Conservation (phyloP, 2,888 invertebrate species). For the Acheta domesticus region DNA sequence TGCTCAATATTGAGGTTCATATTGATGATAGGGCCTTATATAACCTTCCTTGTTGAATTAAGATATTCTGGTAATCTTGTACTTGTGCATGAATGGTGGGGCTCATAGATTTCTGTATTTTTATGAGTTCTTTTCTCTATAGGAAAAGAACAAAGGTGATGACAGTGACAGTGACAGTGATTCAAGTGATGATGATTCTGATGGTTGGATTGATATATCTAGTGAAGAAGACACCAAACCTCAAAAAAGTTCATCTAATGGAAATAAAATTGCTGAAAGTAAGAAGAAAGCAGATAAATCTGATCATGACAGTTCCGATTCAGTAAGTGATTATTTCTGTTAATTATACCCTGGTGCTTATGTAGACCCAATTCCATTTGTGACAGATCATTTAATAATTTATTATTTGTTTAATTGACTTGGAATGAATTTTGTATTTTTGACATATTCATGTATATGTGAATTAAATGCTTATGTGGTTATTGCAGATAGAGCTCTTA, state of each 20-base stretch:
- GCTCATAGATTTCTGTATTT: neutral
- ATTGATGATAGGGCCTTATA: neutral
- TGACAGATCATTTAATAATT: too few species aligned
- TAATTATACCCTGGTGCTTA: too few species aligned
- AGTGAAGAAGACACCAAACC: slow-evolving; percentile 49
- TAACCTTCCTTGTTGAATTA: neutral
- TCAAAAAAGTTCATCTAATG: slow-evolving; percentile 46
- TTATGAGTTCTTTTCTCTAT: neutral
- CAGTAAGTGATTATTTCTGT: too few species aligned
- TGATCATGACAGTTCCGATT: slow-evolving; percentile 30
- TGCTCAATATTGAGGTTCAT: too few species aligned
- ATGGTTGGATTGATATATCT: slow-evolving; percentile 54
- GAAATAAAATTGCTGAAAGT: slow-evolving; percentile 58
- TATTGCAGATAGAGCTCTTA: too few species aligned
- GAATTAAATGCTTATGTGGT: too few species aligned
- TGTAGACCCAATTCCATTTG: too few species aligned
- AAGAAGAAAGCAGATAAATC: slow-evolving; percentile 49
- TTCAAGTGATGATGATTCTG: slow-evolving; percentile 42
- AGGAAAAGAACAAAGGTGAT: slow-evolving; percentile 38
- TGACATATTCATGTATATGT: too few species aligned
- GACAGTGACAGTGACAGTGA: slow-evolving; percentile 39
- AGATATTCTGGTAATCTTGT: neutral
- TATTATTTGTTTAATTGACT: too few species aligned
- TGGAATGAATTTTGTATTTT: too few species aligned
- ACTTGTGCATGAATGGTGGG: neutral